Conservation (phyloP, 1,140 invertebrate species). For the Diabrotica undecimpunctata region DNA sequence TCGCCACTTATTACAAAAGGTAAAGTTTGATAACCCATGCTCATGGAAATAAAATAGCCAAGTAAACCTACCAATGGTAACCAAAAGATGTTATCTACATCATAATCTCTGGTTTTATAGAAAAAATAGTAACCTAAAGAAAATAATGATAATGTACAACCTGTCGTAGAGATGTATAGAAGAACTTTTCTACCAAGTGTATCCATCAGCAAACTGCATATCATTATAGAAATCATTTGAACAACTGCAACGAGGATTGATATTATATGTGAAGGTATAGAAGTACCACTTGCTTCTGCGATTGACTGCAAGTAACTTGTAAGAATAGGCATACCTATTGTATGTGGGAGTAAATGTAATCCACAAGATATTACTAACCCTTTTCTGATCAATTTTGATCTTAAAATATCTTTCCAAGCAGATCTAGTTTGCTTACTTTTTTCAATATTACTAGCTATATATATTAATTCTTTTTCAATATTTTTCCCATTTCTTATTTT, state of each 20-base stretch:
- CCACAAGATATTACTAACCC: constrained; percentile 65
- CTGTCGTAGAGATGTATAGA: constrained; percentile 23
- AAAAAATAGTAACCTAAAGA: constrained; percentile 28
- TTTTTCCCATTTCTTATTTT: constrained; percentile 15
- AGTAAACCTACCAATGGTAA: constrained; percentile 36
- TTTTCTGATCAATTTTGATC: constrained; percentile 47
- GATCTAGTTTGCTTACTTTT: too few relatives aligned
- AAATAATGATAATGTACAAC: constrained; percentile 20
- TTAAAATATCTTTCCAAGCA: too few relatives aligned
- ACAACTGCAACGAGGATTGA: constrained; percentile 24
- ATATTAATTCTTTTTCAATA: too few relatives aligned
- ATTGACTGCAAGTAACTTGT: constrained; percentile 74
- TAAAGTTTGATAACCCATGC: constrained; percentile 68
- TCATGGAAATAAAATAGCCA: constrained; percentile 33
- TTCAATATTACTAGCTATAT: too few relatives aligned
- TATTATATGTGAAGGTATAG: constrained; percentile 45
- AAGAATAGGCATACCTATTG: constrained; percentile 77
- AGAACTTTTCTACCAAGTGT: constrained; percentile 45
- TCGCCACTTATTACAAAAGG: constrained; percentile 82
- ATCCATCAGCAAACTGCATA: constrained; percentile 24
- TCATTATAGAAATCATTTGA: constrained; percentile 19
- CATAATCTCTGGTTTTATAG: constrained; percentile 15
- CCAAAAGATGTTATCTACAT: constrained; percentile 31
- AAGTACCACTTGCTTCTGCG: constrained; percentile 59
- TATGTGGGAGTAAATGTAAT: constrained; percentile 69